These are phyloP conservation scores for Euglossa dilemma DNA, from an alignment of 1,140 invertebrate species.

Conservation along the genomic window DNA sequence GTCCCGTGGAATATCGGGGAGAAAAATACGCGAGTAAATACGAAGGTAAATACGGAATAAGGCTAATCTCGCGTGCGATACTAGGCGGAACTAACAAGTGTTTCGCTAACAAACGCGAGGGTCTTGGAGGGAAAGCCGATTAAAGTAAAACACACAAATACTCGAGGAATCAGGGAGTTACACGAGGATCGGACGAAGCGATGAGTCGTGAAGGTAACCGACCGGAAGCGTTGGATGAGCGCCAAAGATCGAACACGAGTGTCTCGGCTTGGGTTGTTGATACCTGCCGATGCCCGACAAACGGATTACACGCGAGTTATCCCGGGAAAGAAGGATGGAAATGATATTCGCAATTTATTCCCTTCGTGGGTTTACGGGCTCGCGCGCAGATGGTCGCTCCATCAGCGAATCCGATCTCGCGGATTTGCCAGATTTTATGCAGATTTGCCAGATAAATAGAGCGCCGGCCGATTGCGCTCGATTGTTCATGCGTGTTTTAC, in stretches of 20 bases:
- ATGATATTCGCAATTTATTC: conserved; percentile 48
- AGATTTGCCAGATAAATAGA: conserved; percentile 40
- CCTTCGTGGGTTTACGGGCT: neutral
- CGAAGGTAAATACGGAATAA: neutral
- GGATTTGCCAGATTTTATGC: conserved; percentile 42
- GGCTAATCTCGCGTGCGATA: too few species aligned
- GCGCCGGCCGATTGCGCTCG: neutral
- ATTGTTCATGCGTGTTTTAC: conserved; percentile 6
- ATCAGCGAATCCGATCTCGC: conserved; percentile 14
- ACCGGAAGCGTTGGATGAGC: conserved; percentile 62
- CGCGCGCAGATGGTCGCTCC: conserved; percentile 26
- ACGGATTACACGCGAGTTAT: conserved; percentile 42
- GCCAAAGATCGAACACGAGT: conserved; percentile 57
- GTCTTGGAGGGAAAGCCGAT: conserved; percentile 13
- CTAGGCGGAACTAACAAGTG: neutral
- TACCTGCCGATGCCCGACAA: conserved; percentile 38
- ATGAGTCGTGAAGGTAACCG: conserved; percentile 58
- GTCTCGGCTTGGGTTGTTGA: conserved; percentile 51
- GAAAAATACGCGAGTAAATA: neutral
- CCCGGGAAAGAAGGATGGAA: conserved; percentile 2
- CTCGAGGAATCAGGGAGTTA: conserved; percentile 12
- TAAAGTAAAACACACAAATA: conserved; percentile 33
- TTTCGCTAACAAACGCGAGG: conserved; percentile 1
- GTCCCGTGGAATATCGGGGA: too few species aligned
- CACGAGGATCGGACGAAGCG: conserved; percentile 40